Evolutionary conservation across 2,113 vertebrate genomes (phyloP).

Genomic region (Miniopterus natalensis): DNA sequence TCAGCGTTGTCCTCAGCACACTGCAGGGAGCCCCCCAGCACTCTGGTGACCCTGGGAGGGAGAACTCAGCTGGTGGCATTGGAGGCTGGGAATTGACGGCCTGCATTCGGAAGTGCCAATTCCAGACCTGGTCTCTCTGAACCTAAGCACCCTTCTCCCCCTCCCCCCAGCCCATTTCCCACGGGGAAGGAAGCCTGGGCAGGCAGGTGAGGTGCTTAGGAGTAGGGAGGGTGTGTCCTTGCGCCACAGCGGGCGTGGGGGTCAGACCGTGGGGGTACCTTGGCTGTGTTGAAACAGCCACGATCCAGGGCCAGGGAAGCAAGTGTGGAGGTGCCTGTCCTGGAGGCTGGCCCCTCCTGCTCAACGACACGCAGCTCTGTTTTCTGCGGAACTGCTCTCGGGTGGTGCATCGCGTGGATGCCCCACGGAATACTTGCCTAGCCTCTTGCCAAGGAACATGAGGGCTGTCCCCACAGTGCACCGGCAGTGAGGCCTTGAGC

Average conservation of each 20-base stretch:
- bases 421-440: accelerated
- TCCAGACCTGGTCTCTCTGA: neutral
- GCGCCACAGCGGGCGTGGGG: neutral
- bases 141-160: no score
- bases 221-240: neutral
- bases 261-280: neutral
- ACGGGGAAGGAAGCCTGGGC: neutral
- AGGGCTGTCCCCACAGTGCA: neutral
- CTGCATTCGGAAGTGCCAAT: no score
- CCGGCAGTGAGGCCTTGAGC: accelerated
- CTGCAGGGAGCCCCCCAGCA: neutral
- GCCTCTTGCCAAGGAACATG: no score
- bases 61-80: neutral
- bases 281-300: neutral
- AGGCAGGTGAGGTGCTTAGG: neutral
- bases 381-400: accelerated
- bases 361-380: accelerated
- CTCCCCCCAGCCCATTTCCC: no score
- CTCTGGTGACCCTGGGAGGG: no score
- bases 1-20: neutral
- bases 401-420: accelerated
- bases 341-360: neutral
- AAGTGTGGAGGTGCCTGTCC: neutral
- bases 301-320: neutral
- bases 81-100: neutral